Conservation (phyloP, 2,113 vertebrate species). For the Myiozetetes cayanensis region DNA sequence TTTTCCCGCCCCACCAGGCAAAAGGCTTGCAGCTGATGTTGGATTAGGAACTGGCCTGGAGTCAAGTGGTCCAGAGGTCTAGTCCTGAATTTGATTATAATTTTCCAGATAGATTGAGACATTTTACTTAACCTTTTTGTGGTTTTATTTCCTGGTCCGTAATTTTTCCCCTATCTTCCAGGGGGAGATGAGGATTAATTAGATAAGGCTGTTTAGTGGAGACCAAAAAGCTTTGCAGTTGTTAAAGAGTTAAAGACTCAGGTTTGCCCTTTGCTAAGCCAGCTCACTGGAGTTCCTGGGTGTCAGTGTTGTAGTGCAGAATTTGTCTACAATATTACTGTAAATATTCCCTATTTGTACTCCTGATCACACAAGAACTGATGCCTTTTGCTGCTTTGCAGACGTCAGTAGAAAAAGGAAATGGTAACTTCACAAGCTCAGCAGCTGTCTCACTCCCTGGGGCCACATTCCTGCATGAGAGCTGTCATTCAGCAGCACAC, state of each 20-base stretch:
- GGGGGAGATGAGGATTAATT: background rate
- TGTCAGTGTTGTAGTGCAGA: background rate
- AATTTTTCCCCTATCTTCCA: background rate
- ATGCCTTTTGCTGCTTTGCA: background rate
- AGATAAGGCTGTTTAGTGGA: background rate
- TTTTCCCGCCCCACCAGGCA: background rate
- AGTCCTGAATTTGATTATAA: background rate
- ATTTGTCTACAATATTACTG: background rate
- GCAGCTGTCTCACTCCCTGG: background rate
- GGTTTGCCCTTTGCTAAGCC: background rate
- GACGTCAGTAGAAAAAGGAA: accelerated
- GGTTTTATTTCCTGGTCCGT: background rate
- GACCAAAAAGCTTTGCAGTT: background rate
- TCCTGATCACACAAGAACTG: background rate
- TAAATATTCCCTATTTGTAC: background rate
- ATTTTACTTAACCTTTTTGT: background rate
- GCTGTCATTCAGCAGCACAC: background rate
- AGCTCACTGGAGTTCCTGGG: background rate
- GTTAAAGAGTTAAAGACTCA: background rate
- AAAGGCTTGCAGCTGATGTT: background rate
- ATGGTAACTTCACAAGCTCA: background rate
- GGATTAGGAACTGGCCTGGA: background rate
- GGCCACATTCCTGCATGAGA: background rate
- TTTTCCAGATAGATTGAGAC: background rate
- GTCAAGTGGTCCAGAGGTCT: background rate